phyloP scores from a whole-genome alignment of 1,140 invertebrate genomes.

The Euwallacea fornicatus region DNA sequence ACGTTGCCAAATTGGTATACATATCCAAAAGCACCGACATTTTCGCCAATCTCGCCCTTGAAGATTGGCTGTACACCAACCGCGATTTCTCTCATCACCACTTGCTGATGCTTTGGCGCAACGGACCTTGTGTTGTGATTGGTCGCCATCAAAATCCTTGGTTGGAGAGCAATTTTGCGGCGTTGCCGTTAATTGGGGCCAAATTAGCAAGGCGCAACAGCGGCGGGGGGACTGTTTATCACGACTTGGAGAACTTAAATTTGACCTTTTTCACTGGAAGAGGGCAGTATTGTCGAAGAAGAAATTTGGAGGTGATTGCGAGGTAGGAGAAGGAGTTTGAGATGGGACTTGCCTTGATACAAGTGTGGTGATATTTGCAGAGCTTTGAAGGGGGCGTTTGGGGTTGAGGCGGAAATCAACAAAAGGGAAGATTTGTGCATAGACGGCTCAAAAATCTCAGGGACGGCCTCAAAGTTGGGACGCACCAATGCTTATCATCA shows the following conservation, averaged over 20 bases:
- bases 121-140: conserved; percentile 91
- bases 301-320: conserved; percentile 83
- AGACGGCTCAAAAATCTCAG: conserved; percentile 65
- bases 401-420: conserved; percentile 73
- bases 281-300: conserved; percentile 76
- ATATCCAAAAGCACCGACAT: conserved; percentile 89
- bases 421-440: conserved; percentile 69
- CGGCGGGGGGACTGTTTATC: conserved; percentile 96
- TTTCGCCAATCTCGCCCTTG: conserved; percentile 87
- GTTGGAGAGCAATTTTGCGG: conserved; percentile 77
- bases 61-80: conserved; percentile 92
- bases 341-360: background rate
- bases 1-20: conserved; percentile 30
- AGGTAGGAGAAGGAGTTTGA: conserved; percentile 47
- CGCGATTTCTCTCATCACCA: conserved; percentile 78
- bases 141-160: conserved; percentile 97
- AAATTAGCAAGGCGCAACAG: conserved; percentile 84
- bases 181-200: conserved; percentile 61
- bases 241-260: conserved; percentile 93
- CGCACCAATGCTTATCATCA: conserved; percentile 88
- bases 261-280: conserved; percentile 83
- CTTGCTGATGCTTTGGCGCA: conserved; percentile 86
- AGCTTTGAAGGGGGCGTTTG: conserved; percentile 76
- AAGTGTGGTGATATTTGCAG: conserved; percentile 20
- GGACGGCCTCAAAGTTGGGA: conserved; percentile 89